These are phyloP conservation scores for Thamnophis elegans DNA, from an alignment of 2,797 vertebrate species.

Conservation along the genomic window DNA sequence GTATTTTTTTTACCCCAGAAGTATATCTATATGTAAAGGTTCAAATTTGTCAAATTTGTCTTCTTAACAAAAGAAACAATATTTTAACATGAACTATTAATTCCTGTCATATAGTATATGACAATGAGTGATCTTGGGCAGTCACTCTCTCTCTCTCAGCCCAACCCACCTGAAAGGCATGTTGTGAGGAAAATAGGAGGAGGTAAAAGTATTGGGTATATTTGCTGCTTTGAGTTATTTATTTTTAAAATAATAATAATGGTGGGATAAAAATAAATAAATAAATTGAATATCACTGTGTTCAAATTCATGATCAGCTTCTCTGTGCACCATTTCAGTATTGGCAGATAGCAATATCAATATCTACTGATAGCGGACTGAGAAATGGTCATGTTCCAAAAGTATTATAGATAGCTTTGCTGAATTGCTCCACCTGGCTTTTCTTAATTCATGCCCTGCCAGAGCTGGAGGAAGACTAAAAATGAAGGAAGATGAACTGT, in stretches of 20 bases:
- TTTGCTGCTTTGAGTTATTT: not conserved
- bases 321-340: constrained; percentile 1
- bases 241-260: not conserved
- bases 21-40: not conserved
- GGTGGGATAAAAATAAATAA: not conserved
- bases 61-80: not conserved
- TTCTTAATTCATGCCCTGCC: constrained; percentile 61
- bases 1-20: not conserved
- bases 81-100: not conserved
- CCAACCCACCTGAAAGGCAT: too few relatives aligned
- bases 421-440: constrained; percentile 27
- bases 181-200: too few relatives aligned
- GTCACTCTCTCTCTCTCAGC: too few relatives aligned
- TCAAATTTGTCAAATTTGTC: not conserved
- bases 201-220: not conserved
- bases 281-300: not conserved
- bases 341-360: not conserved
- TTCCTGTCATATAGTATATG: not conserved
- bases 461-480: constrained; percentile 63
- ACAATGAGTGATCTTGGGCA: not conserved
- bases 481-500: constrained; percentile 67
- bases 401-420: constrained; percentile 25
- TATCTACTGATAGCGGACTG: not conserved
- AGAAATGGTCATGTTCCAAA: not conserved
- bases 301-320: not conserved